Conservation (phyloP, 1,140 invertebrate genomes). For the Palaemon carinicauda region DNA sequence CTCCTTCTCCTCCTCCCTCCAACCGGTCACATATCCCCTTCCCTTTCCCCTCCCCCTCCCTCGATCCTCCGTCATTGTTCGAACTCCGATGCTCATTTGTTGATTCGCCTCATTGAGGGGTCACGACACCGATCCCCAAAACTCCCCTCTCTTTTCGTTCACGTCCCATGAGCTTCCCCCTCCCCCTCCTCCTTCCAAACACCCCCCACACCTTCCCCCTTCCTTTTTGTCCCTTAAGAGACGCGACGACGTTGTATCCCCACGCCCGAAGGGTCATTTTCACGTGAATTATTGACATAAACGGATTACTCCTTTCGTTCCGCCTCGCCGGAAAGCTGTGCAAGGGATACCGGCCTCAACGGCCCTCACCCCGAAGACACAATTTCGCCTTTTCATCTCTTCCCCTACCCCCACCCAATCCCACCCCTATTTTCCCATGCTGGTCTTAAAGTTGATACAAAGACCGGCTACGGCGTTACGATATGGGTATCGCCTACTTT, state of each 20-base stretch:
- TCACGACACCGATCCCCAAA: constrained; percentile 34
- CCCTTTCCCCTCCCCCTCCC: no score
- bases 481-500: constrained; percentile 58
- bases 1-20: constrained; percentile 22
- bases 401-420: no score
- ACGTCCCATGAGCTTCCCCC: no score
- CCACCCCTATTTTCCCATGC: constrained; percentile 38
- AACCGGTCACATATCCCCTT: no score
- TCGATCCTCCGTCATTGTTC: constrained; percentile 47
- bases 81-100: constrained; percentile 54
- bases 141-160: background rate
- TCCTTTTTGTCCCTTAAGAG: background rate
- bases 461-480: constrained; percentile 49
- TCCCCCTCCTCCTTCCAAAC: no score
- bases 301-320: constrained; percentile 56
- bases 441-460: constrained; percentile 57
- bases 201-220: background rate
- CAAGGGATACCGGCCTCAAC: constrained; percentile 3
- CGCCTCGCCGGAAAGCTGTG: background rate
- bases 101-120: constrained; percentile 54
- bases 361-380: background rate
- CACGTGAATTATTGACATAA: constrained; percentile 55
- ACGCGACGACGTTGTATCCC: constrained; percentile 38
- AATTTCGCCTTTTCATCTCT: no score
- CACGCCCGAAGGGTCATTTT: constrained; percentile 55